A percentile compares a stretch with the other conserved stretches of the same genome.
Conservation (phyloP, 2,888 invertebrate genomes). For the Lordiphosa fenestrarum region DNA sequence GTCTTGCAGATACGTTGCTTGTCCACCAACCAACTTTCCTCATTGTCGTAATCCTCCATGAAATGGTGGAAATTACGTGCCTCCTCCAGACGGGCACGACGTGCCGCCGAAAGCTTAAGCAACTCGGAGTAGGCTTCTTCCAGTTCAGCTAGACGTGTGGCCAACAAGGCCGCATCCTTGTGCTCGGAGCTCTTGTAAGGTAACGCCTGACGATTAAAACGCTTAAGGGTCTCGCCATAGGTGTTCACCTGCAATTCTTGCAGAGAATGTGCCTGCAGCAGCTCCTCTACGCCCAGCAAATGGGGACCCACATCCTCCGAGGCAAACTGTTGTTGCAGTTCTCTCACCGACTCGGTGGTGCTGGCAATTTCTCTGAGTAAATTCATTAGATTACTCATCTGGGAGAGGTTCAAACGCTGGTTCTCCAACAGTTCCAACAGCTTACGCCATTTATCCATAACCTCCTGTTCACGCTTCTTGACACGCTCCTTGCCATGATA, state of each 20-base stretch:
- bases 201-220: constrained; percentile 86
- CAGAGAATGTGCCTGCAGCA: constrained; percentile 95
- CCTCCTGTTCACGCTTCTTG: constrained; percentile 83
- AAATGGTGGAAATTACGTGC: constrained; percentile 97
- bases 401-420: constrained; percentile 88
- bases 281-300: constrained; percentile 95
- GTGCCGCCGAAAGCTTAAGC: constrained; percentile 81
- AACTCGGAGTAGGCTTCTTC: constrained; percentile 88
- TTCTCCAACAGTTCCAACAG: constrained; percentile 91
- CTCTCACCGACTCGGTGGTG: constrained; percentile 89
- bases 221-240: constrained; percentile 90
- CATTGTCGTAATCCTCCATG: constrained; percentile 97
- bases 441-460: constrained; percentile 92
- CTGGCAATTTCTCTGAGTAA: constrained; percentile 95
- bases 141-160: constrained; percentile 87
- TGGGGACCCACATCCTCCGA: constrained; percentile 96
- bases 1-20: constrained; percentile 96
- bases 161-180: constrained; percentile 83
- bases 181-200: constrained; percentile 83
- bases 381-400: constrained; percentile 92
- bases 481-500: constrained; percentile 95
- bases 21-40: constrained; percentile 97
- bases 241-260: constrained; percentile 95
- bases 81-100: constrained; percentile 93
- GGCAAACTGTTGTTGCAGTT: constrained; percentile 86